phyloP scores from a whole-genome alignment of 2,797 vertebrate species.

The Potorous gilbertii region DNA sequence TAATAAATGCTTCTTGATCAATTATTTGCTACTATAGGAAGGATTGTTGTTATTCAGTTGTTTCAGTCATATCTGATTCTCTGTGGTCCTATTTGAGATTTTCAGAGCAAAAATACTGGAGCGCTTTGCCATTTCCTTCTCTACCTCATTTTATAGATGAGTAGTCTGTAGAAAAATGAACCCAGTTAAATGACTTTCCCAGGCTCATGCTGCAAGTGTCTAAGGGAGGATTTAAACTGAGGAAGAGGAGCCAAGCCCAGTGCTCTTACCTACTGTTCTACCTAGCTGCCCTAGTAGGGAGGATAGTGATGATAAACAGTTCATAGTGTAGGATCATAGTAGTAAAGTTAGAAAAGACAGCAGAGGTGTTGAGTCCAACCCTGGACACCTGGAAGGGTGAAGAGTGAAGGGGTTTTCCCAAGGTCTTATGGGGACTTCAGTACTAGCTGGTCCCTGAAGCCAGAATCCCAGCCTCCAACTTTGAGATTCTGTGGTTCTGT shows the following conservation, averaged over 20 bases:
- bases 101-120: neutral
- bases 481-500: neutral
- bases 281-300: neutral
- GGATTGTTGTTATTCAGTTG: neutral
- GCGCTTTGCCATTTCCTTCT: neutral
- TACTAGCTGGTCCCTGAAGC: neutral
- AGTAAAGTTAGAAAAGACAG: neutral
- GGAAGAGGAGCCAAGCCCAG: neutral
- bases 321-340: neutral
- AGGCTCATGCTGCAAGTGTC: neutral
- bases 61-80: neutral
- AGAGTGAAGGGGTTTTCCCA: neutral
- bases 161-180: neutral
- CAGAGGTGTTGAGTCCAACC: neutral
- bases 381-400: neutral
- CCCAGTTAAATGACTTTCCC: neutral
- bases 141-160: neutral
- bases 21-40: neutral
- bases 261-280: neutral
- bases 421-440: neutral
- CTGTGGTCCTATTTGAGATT: neutral
- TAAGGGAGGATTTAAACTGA: neutral
- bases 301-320: neutral
- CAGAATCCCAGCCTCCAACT: neutral
- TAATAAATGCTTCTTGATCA: neutral